Base-by-base conservation (phyloP, 1,140 invertebrate genomes). In the Metaphire vulgaris region DNA sequence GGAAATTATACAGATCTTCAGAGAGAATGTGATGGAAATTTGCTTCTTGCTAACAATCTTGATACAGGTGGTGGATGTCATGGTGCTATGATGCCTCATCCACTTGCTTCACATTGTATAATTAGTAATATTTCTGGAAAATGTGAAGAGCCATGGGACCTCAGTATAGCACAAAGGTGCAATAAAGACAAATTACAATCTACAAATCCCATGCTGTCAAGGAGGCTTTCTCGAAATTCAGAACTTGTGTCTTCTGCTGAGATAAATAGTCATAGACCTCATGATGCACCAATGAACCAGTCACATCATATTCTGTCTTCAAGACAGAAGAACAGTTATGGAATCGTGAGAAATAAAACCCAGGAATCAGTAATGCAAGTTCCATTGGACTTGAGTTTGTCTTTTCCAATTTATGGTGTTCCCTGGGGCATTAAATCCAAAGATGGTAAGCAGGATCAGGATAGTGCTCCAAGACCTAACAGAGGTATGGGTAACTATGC, bases 71-170 rank as follows among this genome's bases (percentile, higher is more conserved):
- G n/a, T n/a, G n/a, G n/a, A n/a, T n/a, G n/a, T n/a, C n/a, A n/a
- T n/a, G n/a, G n/a, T n/a, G n/a, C n/a, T n/a, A n/a, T n/a, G n/a
- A n/a, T n/a, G n/a, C n/a, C n/a, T n/a, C n/a, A n/a, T n/a, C n/a
- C n/a, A n/a, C n/a, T n/a, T n/a, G n/a, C n/a, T n/a, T n/a, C n/a
- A n/a, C n/a, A n/a, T n/a, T n/a, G n/a, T n/a, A n/a, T n/a, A n/a
- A n/a, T n/a, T n/a, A n/a, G n/a, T n/a, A n/a, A n/a, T n/a, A n/a
- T n/a, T n/a, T 21, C 21, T 56, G 41, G 41, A 56, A 21, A 6
- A 6, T 73, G 56, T 64, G 72, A 73, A 21, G 72, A 31, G 29
- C 72, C 72, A 0, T 73, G 72, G 72, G 72, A 73, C 34, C 72
- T 73, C 1, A 34, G 72, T 26, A 34, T 34, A 26, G 31, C 34